Conservation (phyloP, 2,797 vertebrate species). For the Chaenodraco wilsoni region DNA sequence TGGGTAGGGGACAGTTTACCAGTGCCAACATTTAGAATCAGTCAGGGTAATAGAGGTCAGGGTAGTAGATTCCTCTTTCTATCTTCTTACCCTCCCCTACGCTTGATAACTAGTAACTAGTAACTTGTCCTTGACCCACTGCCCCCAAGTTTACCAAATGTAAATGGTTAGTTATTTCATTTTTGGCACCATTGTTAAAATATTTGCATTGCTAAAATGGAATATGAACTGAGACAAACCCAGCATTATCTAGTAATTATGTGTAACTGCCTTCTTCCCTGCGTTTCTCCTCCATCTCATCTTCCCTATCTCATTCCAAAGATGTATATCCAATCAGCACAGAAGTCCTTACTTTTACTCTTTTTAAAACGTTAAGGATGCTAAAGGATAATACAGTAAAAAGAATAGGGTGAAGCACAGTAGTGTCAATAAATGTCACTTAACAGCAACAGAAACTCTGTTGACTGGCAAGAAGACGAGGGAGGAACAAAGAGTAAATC, state of each 20-base stretch:
- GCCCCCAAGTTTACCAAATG: too few species aligned
- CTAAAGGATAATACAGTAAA: conserved; percentile 7
- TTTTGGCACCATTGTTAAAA: too few species aligned
- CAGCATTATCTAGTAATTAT: not conserved
- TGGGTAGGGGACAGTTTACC: not conserved
- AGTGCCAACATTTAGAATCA: not conserved
- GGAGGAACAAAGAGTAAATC: conserved; percentile 11
- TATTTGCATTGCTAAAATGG: not conserved
- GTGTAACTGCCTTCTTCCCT: not conserved
- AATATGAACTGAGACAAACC: not conserved
- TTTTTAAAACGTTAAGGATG: conserved; percentile 32
- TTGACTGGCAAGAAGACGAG: conserved; percentile 35
- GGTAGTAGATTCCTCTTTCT: too few species aligned
- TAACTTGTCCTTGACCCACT: too few species aligned
- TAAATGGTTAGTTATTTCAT: too few species aligned
- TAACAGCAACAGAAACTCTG: conserved; percentile 14
- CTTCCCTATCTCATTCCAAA: not conserved
- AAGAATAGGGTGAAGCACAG: conserved; percentile 7
- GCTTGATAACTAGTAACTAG: too few species aligned
- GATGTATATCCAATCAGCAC: conserved; percentile 60
- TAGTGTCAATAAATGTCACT: conserved; percentile 22
- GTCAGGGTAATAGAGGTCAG: not conserved
- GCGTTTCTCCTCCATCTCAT: not conserved
- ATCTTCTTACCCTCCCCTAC: not conserved
- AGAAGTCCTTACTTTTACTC: conserved; percentile 63